Percentiles rank a stretch among this genome's conserved stretches.
Evolutionary conservation across 2,888 invertebrate species (phyloP).

Genomic region (Subacronicta megacephala): DNA sequence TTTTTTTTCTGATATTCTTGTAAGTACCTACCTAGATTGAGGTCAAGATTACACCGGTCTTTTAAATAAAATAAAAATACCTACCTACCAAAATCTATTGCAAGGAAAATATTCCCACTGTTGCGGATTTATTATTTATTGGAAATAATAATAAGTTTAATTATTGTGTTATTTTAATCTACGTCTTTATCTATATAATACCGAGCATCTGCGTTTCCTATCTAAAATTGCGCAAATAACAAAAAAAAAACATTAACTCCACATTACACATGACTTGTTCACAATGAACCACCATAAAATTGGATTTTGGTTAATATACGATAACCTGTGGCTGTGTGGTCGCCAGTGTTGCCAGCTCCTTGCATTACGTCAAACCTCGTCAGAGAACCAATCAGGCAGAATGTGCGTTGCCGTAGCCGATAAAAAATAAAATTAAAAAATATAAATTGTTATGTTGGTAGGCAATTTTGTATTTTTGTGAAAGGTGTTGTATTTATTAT

Average conservation of each 20-base stretch:
- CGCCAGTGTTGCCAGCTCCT: constrained; percentile 72
- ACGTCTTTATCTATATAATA: no score
- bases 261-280: constrained; percentile 64
- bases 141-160: no score
- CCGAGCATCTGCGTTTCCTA: constrained; percentile 32
- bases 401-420: constrained; percentile 61
- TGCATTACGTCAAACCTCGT: constrained; percentile 80
- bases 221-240: constrained; percentile 36
- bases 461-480: constrained; percentile 20
- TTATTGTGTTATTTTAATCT: no score
- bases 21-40: no score
- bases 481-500: constrained; percentile 1
- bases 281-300: constrained; percentile 78
- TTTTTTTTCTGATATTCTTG: no score
- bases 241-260: constrained; percentile 24
- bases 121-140: no score
- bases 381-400: constrained; percentile 75
- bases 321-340: constrained; percentile 73
- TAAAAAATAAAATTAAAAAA: constrained; percentile 61
- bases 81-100: no score
- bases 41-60: no score
- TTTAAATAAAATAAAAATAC: no score
- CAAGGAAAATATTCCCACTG: no score
- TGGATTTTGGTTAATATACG: constrained; percentile 76
- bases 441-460: constrained; percentile 7